Evolutionary conservation across 2,888 invertebrate species (phyloP).

Genomic region (Hedya salicella): DNA sequence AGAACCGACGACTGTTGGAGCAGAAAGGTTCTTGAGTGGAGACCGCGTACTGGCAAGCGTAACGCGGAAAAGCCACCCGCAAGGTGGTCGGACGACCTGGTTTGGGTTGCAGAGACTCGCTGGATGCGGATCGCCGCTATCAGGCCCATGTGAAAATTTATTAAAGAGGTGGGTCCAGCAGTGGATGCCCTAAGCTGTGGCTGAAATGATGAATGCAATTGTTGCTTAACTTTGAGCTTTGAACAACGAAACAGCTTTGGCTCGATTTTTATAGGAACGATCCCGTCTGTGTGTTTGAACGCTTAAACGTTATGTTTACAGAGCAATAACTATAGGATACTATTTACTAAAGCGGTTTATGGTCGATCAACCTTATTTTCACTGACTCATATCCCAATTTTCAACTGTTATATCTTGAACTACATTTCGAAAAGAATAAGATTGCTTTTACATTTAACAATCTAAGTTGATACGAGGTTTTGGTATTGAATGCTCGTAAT

Average conservation of each 20-base stretch:
- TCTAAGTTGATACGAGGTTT: constrained; percentile 4
- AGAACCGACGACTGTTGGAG: no score
- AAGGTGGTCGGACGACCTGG: no score
- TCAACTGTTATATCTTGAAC: background rate
- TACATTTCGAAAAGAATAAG: background rate
- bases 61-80: no score
- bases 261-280: constrained; percentile 19
- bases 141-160: no score
- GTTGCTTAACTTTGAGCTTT: background rate
- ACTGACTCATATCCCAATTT: background rate
- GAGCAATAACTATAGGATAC: constrained; percentile 32
- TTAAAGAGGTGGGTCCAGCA: no score
- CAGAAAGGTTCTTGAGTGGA: no score
- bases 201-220: no score
- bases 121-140: no score
- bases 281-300: constrained; percentile 11
- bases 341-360: constrained; percentile 38
- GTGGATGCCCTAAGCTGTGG: no score
- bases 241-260: background rate
- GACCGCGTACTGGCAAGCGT: no score
- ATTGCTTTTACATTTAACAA: background rate
- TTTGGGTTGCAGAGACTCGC: no score
- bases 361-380: background rate
- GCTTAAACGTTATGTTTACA: constrained; percentile 33
- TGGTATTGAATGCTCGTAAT: constrained; percentile 1